Percentiles rank a stretch among this genome's conserved stretches.
Conservation (phyloP, 2,797 vertebrate species). For the Xiphorhynchus erythropygius region DNA sequence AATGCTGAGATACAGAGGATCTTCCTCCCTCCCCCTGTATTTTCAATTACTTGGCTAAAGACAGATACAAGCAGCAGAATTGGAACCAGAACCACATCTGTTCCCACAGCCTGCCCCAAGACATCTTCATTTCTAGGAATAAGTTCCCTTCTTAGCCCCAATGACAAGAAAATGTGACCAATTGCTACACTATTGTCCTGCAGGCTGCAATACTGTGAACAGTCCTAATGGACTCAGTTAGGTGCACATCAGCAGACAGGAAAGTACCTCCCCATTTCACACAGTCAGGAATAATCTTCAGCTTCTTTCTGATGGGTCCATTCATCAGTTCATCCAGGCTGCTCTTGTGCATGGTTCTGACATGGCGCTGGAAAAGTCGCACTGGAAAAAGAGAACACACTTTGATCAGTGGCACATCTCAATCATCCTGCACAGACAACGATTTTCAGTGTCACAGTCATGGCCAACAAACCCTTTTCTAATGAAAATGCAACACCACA, state of each 20-base stretch:
- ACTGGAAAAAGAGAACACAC: constrained; percentile 56
- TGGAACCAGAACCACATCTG: neutral
- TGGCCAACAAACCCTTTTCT: neutral
- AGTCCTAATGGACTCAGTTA: neutral
- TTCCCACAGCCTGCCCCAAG: neutral
- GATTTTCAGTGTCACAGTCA: neutral
- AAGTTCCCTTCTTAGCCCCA: neutral
- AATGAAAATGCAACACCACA: neutral
- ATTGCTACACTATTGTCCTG: neutral
- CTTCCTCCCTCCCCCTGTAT: neutral
- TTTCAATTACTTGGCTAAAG: neutral
- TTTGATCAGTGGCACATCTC: neutral
- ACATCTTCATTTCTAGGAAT: neutral
- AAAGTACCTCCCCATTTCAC: constrained; percentile 93
- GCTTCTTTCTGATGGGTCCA: constrained; percentile 88
- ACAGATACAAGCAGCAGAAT: neutral
- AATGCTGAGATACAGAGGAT: neutral
- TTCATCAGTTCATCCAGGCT: constrained; percentile 91
- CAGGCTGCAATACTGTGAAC: neutral
- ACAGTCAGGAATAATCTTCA: constrained; percentile 87
- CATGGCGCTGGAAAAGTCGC: constrained; percentile 78
- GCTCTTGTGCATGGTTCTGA: constrained; percentile 78
- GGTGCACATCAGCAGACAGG: neutral
- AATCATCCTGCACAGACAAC: neutral
- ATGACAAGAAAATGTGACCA: neutral